Evolutionary conservation across 2,113 vertebrate species (phyloP), one percentile per base, ranked within the genome.

Genomic region (Grus americana): DNA sequence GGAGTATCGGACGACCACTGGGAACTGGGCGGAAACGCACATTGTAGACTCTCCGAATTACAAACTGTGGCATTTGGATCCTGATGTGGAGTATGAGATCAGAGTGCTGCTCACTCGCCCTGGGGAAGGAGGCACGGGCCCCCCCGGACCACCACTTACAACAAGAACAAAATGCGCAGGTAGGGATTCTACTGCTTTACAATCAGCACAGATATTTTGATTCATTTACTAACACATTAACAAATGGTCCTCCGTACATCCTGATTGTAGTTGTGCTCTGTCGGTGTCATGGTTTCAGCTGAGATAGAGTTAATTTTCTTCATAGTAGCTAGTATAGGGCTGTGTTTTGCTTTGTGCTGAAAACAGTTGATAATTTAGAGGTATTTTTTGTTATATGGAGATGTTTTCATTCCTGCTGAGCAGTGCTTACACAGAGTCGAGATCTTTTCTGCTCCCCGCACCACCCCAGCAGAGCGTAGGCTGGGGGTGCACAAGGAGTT

Each of bases 101-200:
- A 98, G 99, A 8, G 99, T 99, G 49, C 97, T 99, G 72, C 98
- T 99, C 62, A 99, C 99, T 15, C 98, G 99, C 15, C 99, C 99
- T 0, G 99, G 99, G 3, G 99, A 99, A 73, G 99, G 99, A 18
- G 99, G 99, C 10, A 99, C 99, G 0, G 99, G 99, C 1, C 99
- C 99, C 0, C 99, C 99, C 1, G 99, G 99, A 2, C 99, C 99
- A 1, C 98, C 99, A 0, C 98, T 99, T 36, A 99, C 99, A 49
- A 99, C 99, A 32, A 98, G 99, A 79, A 99, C 99, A 49, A 99
- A 99, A 96, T 99, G 99, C 97, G 99, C 99, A 88, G 99, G 99
- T 99, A 96, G 95, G 98, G 47, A 8, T 15, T 20, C 36, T 73
- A 10, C 65, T 68, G 26, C 70, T 70, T 20, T 27, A 5, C 3